Base-by-base conservation (phyloP, 2,797 vertebrate genomes). In the Falco cherrug region DNA sequence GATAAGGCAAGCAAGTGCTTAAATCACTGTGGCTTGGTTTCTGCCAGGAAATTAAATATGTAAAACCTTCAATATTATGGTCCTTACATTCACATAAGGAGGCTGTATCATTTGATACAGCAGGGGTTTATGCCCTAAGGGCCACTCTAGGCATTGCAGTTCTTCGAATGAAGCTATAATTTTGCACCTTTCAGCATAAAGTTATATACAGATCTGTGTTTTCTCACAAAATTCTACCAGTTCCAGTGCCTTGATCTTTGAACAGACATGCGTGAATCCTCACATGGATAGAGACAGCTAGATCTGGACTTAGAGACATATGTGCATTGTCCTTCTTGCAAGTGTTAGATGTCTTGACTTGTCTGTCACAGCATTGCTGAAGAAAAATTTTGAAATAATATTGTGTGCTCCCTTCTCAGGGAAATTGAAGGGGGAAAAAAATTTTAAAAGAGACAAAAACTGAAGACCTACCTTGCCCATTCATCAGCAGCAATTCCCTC, bases 11-110 rank as follows among this genome's bases (percentile, higher is more conserved):
- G 87, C 89, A 81, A 97, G 92, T 94, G 79, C 69, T 95, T 91
- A 83, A 97, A 96, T 96, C 87, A 95, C 53, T 70, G 37, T 80
- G 74, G 47, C 60, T 93, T 84, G 67, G 70, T 75, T 35, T 91
- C 83, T 93, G 92, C 47, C 89, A 97, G 85, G 81, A 97, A 97
- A 97, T 92, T 93, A 97, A 97, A 91, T 84, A 95, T 83, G 95
- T 85, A 97, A 97, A 96, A 89, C 45, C 45, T 94, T 73, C 73
- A 70, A 39, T 95, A 85, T 95, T 80, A 73, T 59, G 54, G 90
- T 95, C 82, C 70, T 81, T 84, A 96, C 13, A 91, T 68, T 93
- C 71, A 91, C 31, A 69, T 47, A n/a, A n/a, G n/a, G 79, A 89
- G 92, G 69, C 74, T 95, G 59, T 83, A 89, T 91, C 89, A 70